phyloP scores from a whole-genome alignment of 2,113 vertebrate genomes.

The Cebidichthys violaceus region DNA sequence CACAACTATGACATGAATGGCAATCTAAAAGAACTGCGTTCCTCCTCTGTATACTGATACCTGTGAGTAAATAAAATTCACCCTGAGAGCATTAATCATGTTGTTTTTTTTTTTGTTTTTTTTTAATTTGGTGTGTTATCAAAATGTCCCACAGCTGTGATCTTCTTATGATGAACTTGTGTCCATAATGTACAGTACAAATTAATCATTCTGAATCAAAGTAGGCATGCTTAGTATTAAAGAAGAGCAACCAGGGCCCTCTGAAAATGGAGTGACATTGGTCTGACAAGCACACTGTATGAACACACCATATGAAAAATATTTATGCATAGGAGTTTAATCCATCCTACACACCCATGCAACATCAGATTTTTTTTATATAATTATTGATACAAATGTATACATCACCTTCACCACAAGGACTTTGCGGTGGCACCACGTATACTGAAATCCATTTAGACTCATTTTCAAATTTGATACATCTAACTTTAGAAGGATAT shows the following conservation, averaged over 20 bases:
- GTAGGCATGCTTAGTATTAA: too few species aligned
- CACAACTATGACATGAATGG: slow-evolving; percentile 57
- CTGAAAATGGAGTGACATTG: too few species aligned
- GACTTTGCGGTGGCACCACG: too few species aligned
- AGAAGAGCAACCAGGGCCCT: too few species aligned
- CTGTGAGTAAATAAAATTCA: slow-evolving; percentile 56
- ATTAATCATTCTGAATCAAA: too few species aligned
- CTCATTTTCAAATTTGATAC: neutral
- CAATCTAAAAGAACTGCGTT: neutral
- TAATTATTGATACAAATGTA: neutral
- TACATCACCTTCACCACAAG: neutral
- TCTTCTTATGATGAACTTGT: neutral
- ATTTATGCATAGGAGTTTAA: too few species aligned
- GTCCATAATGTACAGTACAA: too few species aligned
- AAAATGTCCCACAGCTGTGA: neutral
- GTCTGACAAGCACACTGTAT: neutral
- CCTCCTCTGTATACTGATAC: slow-evolving; percentile 30
- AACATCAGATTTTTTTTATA: neutral
- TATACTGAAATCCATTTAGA: neutral
- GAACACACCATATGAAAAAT: neutral
- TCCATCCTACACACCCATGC: neutral
- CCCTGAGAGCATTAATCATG: slow-evolving; percentile 39
- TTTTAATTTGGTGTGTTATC: neutral
- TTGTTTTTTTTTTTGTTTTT: too few species aligned
- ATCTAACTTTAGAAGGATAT: neutral